Percentiles rank a stretch among this genome's conserved stretches.
phyloP scores from a whole-genome alignment of 2,113 vertebrate genomes.

The Lonchura striata region DNA sequence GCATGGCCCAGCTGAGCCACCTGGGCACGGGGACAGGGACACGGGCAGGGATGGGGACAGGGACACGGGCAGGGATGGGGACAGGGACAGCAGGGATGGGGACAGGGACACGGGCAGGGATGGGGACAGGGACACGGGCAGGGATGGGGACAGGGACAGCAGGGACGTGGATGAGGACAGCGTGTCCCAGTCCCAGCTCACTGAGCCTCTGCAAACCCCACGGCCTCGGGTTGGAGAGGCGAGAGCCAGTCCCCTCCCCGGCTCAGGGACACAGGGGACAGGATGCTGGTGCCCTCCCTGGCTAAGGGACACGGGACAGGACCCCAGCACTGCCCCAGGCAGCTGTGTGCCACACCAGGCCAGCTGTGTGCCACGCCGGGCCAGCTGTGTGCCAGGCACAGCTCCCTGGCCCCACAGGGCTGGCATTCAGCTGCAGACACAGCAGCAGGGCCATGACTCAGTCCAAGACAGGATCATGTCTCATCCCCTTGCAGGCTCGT shows the following conservation, averaged over 20 bases:
- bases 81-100: background rate
- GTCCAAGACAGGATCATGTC: background rate
- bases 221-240: accelerated
- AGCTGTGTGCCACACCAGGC: background rate
- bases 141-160: too few species aligned
- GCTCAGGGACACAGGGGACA: background rate
- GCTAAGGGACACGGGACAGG: background rate
- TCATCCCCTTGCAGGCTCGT: background rate
- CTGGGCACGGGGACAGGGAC: background rate
- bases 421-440: background rate
- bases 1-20: background rate
- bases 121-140: too few species aligned
- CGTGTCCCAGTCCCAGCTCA: background rate
- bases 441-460: background rate
- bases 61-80: too few species aligned
- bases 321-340: background rate
- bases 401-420: background rate
- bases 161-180: background rate
- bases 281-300: too few species aligned
- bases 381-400: background rate
- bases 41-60: background rate
- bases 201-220: accelerated
- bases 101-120: background rate
- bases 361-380: background rate
- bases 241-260: accelerated